These are phyloP conservation scores for Petrocephalus sullivani DNA, from an alignment of 2,797 vertebrate species.

Conservation along the genomic window DNA sequence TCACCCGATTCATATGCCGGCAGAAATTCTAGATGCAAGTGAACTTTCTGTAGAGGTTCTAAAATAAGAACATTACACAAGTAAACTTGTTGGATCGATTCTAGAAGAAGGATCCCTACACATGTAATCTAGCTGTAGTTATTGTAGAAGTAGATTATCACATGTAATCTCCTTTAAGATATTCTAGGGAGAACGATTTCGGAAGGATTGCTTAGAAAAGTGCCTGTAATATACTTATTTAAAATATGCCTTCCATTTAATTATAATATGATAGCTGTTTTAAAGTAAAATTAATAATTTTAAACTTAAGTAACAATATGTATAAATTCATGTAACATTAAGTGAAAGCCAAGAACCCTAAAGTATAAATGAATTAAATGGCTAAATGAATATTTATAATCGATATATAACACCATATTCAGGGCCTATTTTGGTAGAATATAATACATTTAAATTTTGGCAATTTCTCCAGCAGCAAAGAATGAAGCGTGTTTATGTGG, in stretches of 20 bases:
- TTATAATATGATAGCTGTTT: neutral
- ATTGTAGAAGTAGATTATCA: neutral
- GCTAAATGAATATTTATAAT: no score
- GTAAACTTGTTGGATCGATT: neutral
- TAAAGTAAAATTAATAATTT: neutral
- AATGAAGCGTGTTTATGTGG: no score
- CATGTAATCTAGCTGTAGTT: neutral
- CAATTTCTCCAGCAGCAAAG: no score
- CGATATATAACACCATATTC: no score
- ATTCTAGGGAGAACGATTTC: neutral
- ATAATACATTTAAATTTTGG: no score
- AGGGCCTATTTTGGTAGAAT: no score
- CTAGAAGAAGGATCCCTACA: neutral
- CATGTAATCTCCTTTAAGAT: neutral
- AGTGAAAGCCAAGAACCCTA: neutral
- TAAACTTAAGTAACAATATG: constrained; percentile 31
- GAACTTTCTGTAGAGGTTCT: no score
- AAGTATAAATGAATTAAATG: no score
- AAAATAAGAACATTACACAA: neutral
- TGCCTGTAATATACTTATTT: neutral
- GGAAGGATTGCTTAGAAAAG: neutral
- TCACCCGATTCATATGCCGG: neutral
- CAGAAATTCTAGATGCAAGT: neutral
- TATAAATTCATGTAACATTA: neutral
- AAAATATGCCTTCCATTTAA: neutral